Evolutionary conservation across 2,113 vertebrate genomes (phyloP).

Genomic region (Corythornis cristatus): DNA sequence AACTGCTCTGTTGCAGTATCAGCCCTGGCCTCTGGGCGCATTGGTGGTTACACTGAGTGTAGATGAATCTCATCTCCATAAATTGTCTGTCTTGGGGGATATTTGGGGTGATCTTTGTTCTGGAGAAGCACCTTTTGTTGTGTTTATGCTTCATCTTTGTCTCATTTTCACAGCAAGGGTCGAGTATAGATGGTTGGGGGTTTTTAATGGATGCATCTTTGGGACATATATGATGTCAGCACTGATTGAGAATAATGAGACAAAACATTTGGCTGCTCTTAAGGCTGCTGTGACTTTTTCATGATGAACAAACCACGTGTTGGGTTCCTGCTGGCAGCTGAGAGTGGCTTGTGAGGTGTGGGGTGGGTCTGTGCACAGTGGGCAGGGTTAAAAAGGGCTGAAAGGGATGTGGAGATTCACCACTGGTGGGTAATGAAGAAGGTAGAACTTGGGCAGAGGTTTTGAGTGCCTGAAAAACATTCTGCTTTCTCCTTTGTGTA

Average conservation of each 20-base stretch:
- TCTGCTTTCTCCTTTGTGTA: background rate
- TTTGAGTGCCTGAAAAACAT: background rate
- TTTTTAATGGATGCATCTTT: background rate
- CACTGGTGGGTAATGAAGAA: background rate
- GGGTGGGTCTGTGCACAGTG: accelerated
- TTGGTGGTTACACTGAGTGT: background rate
- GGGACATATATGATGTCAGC: accelerated
- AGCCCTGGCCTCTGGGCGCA: background rate
- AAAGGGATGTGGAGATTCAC: background rate
- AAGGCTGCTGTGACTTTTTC: background rate
- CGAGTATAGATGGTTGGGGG: accelerated
- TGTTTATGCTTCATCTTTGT: conserved; percentile 66
- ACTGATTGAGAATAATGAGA: background rate
- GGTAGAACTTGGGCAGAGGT: background rate
- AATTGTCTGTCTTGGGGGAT: too few species aligned
- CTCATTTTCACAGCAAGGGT: background rate
- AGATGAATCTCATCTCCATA: too few species aligned
- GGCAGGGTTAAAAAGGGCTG: background rate
- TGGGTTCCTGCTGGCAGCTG: background rate
- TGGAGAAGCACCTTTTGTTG: background rate
- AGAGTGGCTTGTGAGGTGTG: accelerated
- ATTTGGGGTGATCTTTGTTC: background rate
- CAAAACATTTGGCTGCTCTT: background rate
- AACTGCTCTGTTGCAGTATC: background rate
- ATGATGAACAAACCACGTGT: background rate